Conservation (phyloP, 2,797 vertebrate genomes). For the Trachurus trachurus region DNA sequence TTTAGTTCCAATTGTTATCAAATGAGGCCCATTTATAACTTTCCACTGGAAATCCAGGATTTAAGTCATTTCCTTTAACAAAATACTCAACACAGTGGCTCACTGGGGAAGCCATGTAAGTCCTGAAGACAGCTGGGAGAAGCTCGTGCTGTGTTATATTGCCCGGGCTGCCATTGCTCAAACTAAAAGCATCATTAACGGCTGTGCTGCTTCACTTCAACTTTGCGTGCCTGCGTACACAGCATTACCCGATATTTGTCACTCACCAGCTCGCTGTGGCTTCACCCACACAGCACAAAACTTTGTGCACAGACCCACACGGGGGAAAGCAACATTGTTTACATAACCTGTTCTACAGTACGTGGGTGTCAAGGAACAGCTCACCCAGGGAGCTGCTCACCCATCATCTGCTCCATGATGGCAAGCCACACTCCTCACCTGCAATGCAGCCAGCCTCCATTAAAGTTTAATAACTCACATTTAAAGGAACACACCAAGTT, state of each 20-base stretch:
- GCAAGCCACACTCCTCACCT: conserved; percentile 70
- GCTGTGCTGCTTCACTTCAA: conserved; percentile 28
- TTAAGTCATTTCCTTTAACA: background rate
- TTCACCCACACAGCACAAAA: conserved; percentile 69
- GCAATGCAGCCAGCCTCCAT: conserved; percentile 74
- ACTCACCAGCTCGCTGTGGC: conserved; percentile 42
- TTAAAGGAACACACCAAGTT: conserved; percentile 55
- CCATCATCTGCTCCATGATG: conserved; percentile 72
- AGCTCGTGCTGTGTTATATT: background rate
- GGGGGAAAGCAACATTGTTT: conserved; percentile 59
- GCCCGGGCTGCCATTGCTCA: background rate
- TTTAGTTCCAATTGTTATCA: conserved; percentile 16
- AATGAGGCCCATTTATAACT: background rate
- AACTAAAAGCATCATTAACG: conserved; percentile 23
- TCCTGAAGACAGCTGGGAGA: background rate
- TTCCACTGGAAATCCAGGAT: conserved; percentile 7
- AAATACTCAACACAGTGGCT: conserved; percentile 20
- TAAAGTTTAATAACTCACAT: conserved; percentile 70
- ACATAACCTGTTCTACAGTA: conserved; percentile 67
- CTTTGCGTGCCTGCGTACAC: background rate
- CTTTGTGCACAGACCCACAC: conserved; percentile 49
- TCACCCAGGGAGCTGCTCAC: conserved; percentile 68
- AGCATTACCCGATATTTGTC: conserved; percentile 51
- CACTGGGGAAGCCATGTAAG: conserved; percentile 21
- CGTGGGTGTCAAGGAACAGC: conserved; percentile 71